These are phyloP conservation scores for Druceiella hillmani DNA, from an alignment of 2,888 invertebrate genomes.

Conservation along the genomic window DNA sequence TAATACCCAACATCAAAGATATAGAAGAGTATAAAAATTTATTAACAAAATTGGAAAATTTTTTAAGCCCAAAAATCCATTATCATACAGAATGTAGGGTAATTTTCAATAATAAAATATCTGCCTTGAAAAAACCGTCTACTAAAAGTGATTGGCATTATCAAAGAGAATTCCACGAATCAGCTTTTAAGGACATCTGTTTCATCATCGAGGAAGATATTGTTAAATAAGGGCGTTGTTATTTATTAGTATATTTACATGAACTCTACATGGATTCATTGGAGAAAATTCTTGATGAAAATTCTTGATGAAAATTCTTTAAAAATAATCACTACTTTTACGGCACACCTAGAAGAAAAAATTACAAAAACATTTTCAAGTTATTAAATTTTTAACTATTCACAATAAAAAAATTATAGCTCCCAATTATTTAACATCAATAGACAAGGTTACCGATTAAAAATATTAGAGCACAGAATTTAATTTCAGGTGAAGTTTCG, in stretches of 20 bases:
- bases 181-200: conserved; percentile 2
- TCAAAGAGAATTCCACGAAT: conserved; percentile 1
- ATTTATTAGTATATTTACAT: conserved; percentile 4
- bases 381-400: no score
- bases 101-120: conserved; percentile 3
- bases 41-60: neutral
- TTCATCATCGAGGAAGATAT: conserved; percentile 2
- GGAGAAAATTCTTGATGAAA: neutral
- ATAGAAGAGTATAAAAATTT: conserved; percentile 1
- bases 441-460: no score
- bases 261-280: conserved; percentile 1
- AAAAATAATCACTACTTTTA: no score
- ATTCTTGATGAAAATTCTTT: no score
- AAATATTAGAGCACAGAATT: no score
- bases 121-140: conserved; percentile 1
- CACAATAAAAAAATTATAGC: no score
- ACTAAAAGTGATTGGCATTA: conserved; percentile 3
- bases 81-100: conserved; percentile 1
- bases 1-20: conserved; percentile 4
- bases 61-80: neutral
- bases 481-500: no score
- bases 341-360: no score
- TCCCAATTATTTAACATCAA: no score
- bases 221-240: conserved; percentile 2
- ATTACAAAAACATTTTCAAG: no score